Percentiles rank a stretch among this genome's conserved stretches.
phyloP scores from a whole-genome alignment of 2,113 vertebrate species.

The Phocoena sinus region DNA sequence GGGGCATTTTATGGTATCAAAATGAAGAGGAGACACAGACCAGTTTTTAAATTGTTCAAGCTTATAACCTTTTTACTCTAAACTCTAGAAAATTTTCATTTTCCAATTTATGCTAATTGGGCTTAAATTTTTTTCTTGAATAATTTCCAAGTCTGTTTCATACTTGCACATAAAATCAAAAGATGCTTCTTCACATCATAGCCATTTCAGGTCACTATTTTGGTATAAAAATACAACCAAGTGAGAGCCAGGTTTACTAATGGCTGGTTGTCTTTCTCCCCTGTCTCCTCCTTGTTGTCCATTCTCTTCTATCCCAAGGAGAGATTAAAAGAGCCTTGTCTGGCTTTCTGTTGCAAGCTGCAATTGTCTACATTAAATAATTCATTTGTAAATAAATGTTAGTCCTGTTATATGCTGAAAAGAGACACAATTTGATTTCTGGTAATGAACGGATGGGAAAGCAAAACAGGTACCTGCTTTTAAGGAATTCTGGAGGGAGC shows the following conservation, averaged over 20 bases:
- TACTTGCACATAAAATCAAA: neutral
- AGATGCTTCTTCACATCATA: neutral
- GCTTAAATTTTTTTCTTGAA: neutral
- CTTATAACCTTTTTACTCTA: neutral
- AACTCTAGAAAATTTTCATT: neutral
- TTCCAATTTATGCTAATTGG: neutral
- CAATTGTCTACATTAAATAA: neutral
- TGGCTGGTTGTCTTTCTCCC: neutral
- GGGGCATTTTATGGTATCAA: neutral
- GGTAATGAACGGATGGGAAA: neutral
- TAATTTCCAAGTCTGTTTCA: neutral
- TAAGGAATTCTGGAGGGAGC: neutral
- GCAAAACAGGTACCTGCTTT: neutral
- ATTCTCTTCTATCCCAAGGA: neutral
- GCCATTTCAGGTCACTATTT: neutral
- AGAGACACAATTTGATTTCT: neutral
- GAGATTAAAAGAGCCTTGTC: neutral
- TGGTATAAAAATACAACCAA: neutral
- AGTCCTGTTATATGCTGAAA: neutral
- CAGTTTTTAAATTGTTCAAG: neutral
- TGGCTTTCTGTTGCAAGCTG: neutral
- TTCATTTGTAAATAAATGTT: neutral
- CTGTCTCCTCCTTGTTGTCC: neutral
- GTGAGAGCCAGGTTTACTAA: neutral
- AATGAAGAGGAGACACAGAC: neutral